Evolutionary conservation across 2,797 vertebrate species (phyloP).

Genomic region (Steatocranus sp.): DNA sequence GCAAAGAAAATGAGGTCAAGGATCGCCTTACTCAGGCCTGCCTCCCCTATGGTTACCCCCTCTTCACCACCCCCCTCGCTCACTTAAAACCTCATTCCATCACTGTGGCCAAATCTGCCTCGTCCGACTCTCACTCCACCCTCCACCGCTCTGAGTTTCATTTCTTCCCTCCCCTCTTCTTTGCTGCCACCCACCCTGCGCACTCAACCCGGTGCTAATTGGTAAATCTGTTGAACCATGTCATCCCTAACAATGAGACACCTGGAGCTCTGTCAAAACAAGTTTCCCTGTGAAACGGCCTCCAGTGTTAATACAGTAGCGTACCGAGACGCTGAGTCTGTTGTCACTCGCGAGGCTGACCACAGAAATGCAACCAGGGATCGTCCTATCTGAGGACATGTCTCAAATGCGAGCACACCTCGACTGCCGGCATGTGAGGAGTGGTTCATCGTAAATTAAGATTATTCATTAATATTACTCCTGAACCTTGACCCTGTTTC

Average conservation of each 20-base stretch:
- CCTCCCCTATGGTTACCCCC: slow-evolving; percentile 27
- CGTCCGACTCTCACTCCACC: not conserved
- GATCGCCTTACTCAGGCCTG: slow-evolving; percentile 53
- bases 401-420: not conserved
- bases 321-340: slow-evolving; percentile 21
- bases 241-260: slow-evolving; percentile 82
- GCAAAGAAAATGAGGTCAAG: slow-evolving; percentile 20
- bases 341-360: slow-evolving; percentile 16
- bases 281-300: slow-evolving; percentile 79
- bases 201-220: slow-evolving; percentile 80
- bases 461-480: slow-evolving; percentile 16
- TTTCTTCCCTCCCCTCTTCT: slow-evolving; percentile 15
- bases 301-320: slow-evolving; percentile 72
- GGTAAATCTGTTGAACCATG: slow-evolving; percentile 84
- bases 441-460: not conserved
- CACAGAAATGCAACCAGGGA: not conserved
- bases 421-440: not conserved
- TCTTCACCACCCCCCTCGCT: not conserved
- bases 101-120: slow-evolving; percentile 50
- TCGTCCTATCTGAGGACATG: not conserved
- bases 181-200: slow-evolving; percentile 47
- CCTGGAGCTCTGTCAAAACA: slow-evolving; percentile 88
- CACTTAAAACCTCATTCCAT: slow-evolving; percentile 66
- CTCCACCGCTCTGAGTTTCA: not conserved
- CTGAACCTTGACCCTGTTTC: slow-evolving; percentile 12